phyloP scores from a whole-genome alignment of 92 coral and sea anemone species.

The Chrysogorgia sp. region DNA sequence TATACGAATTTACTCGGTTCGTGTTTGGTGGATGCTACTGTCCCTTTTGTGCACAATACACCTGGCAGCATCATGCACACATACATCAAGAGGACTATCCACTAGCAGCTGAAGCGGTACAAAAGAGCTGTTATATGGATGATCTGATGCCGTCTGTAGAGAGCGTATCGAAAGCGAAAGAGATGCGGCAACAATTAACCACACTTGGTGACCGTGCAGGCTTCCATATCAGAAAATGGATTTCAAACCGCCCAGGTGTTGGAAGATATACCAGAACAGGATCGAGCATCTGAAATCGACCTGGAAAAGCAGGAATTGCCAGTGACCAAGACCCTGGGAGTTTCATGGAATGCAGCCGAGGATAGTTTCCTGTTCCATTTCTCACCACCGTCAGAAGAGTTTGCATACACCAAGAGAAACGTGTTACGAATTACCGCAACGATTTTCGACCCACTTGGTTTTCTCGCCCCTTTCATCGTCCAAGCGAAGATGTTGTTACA shows the following conservation, averaged over 20 bases:
- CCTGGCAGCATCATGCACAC: conserved; percentile 55
- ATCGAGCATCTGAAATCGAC: not conserved
- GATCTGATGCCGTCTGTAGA: conserved; percentile 42
- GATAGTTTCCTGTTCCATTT: conserved; percentile 38
- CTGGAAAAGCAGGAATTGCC: not conserved
- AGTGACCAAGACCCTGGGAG: conserved; percentile 17
- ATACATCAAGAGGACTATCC: conserved; percentile 49
- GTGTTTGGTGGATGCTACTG: conserved; percentile 70
- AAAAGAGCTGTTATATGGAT: conserved; percentile 34
- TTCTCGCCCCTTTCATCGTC: too few relatives aligned
- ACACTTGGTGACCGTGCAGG: conserved; percentile 29
- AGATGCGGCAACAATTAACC: conserved; percentile 34
- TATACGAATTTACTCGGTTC: conserved; percentile 54
- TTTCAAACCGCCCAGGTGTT: conserved; percentile 37
- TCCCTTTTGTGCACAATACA: conserved; percentile 59
- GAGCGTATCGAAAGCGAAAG: conserved; percentile 37
- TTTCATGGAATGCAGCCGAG: conserved; percentile 1
- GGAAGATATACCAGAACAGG: conserved; percentile 4
- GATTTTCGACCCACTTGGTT: too few relatives aligned
- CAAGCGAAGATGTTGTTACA: too few relatives aligned
- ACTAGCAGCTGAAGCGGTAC: conserved; percentile 49
- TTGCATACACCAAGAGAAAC: too few relatives aligned
- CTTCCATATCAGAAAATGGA: conserved; percentile 66
- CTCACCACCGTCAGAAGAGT: conserved; percentile 4
- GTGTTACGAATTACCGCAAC: too few relatives aligned